Evolutionary conservation across 1,140 invertebrate species (phyloP), one percentile per base, ranked within the genome.

Genomic region (Tachypleus tridentatus): DNA sequence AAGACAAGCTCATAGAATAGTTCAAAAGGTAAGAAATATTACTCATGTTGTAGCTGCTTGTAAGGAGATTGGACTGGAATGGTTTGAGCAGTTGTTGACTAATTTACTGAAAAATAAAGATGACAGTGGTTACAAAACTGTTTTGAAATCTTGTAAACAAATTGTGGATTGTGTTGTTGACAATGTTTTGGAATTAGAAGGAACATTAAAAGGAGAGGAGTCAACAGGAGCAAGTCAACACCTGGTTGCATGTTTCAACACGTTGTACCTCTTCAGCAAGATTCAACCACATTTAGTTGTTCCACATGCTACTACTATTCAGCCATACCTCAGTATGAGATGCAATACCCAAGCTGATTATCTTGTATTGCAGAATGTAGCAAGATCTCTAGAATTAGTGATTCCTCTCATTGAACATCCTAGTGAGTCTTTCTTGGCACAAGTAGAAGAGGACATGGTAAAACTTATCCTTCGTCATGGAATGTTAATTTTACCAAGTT

Each of bases 351-450:
- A 85, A 70, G 85, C 85, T 50, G 90, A 93, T 73, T 85, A 87
- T 73, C 83, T 87, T 70, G 86, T 92, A 69, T 87, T 92, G 69
- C 87, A 85, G 70, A 87, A 85, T 73, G 89, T 92, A n/a, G 88
- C 89, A 4, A 83, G 85, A 69, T 97, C 93, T 51, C 76, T 98
- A 58, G 93, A 97, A 77, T 78, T 95, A 58, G 93, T 98, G n/a
- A 93, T 99, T 9, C 97, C 97, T 0, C 76, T 99, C 47, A 94
- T 99, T 83, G 93, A 97, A 75, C 95, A 99, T 80, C 96, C 97
- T 0, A 95, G 93, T 76, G 93, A 98, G 76, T 88, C 87, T 66
- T 97, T 99, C 80, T 81, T 99, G 62, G 87, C 90, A 4, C 90
- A 95, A 68, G 78, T 99, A 29, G 97, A 99, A 77, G 92, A 97